Conservation (phyloP, 2,888 invertebrate species). For the Pollenia angustigena region DNA sequence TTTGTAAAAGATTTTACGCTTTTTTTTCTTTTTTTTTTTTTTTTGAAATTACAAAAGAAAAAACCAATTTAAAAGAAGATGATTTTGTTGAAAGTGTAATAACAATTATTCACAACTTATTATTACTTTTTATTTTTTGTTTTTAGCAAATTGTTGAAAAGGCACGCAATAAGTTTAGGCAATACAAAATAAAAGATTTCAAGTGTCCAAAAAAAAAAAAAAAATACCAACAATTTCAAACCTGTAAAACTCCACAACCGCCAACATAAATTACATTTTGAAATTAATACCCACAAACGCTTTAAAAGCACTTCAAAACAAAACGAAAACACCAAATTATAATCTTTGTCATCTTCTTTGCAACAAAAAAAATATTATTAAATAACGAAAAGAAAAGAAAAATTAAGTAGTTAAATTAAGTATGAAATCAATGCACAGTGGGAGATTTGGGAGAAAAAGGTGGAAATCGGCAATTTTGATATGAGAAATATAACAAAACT, state of each 20-base stretch:
- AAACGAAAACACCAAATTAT: background rate
- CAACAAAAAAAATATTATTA: constrained; percentile 10
- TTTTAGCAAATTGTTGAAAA: background rate
- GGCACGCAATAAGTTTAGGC: background rate
- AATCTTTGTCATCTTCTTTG: constrained; percentile 10
- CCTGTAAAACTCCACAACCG: background rate
- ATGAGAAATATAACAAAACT: too few relatives aligned
- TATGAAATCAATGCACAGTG: too few relatives aligned
- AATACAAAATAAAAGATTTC: constrained; percentile 24
- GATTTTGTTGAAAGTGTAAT: constrained; percentile 17
- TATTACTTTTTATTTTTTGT: background rate
- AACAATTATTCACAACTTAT: constrained; percentile 48
- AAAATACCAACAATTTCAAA: background rate
- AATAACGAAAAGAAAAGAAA: constrained; percentile 1
- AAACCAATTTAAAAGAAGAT: constrained; percentile 31
- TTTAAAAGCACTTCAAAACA: background rate
- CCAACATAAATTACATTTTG: constrained; percentile 23
- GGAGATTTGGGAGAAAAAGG: too few relatives aligned
- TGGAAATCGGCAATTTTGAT: too few relatives aligned
- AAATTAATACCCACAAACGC: background rate
- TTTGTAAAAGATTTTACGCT: constrained; percentile 3
- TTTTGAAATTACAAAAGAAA: background rate
- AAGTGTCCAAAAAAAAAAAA: constrained; percentile 48
- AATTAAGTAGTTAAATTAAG: background rate
- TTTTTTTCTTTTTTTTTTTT: too few relatives aligned